A percentile compares a stretch with the other conserved stretches of the same genome.
These are phyloP conservation scores for Corythornis vintsioides DNA, from an alignment of 2,113 vertebrate genomes.

Conservation along the genomic window DNA sequence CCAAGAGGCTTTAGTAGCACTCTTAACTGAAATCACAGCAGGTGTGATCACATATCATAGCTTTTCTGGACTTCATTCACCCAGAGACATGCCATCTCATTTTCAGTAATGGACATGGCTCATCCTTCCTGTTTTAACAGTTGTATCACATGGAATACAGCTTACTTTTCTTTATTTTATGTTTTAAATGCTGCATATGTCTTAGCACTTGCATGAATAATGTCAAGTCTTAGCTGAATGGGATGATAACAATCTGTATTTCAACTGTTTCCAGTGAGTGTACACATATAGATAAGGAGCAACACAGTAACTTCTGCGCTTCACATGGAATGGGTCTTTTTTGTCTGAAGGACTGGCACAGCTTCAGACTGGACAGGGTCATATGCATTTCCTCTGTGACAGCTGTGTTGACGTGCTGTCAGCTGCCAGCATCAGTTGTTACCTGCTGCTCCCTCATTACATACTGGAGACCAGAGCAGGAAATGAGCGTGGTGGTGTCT, in stretches of 20 bases:
- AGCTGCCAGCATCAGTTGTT: neutral
- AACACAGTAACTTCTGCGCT: neutral
- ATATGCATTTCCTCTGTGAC: neutral
- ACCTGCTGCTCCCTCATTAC: neutral
- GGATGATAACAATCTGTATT: neutral
- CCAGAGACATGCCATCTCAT: neutral
- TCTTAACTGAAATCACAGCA: neutral
- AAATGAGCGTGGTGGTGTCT: accelerated
- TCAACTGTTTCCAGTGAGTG: neutral
- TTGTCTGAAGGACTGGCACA: neutral
- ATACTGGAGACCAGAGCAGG: neutral
- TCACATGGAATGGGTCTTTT: accelerated
- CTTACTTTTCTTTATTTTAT: neutral
- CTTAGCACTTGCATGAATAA: neutral
- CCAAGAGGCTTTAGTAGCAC: accelerated
- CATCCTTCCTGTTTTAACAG: neutral
- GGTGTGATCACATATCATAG: neutral
- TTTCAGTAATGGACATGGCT: accelerated
- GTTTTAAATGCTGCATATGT: neutral
- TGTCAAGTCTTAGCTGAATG: neutral
- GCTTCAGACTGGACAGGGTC: neutral
- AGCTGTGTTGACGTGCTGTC: neutral
- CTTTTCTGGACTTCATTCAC: neutral
- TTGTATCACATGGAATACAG: neutral
- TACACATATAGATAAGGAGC: neutral